Base-by-base conservation (phyloP, 2,888 invertebrate genomes). In the Pachliopta kotzebuea region DNA sequence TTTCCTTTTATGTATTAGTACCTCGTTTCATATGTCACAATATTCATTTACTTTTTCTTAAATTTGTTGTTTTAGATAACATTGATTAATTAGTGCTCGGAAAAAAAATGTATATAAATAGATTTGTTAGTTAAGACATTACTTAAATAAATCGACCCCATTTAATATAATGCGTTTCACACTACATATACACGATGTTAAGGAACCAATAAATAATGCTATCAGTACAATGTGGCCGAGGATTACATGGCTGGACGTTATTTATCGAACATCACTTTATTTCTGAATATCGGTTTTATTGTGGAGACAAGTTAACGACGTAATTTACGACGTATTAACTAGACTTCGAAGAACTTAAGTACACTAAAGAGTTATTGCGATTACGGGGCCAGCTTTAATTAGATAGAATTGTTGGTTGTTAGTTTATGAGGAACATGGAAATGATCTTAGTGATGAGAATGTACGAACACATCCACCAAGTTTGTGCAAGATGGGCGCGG, bases 221-320 rank as follows among this genome's bases (percentile, higher is more conserved):
- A 65, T 63, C 64, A 37, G 45, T 56, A 29, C 61, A 55, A 24
- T 56, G 62, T 54, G 50, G 23, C 50, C n/a, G 21, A 24, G 61
- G 57, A 67, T 67, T 67, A 67, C 60, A 60, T 60, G 60, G 55
- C 54, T n/a, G 23, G 49, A 57, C 29, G 60, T 69, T 58, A 67
- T 69, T 69, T 69, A 69, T 69, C 24, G 65, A 57, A 52, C 58
- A 59, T 65, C 49, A 60, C 29, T 45, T 55, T 60, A 66, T 59
- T 58, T 62, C 52, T 63, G 61, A 60, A 63, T 56, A 56, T 60
- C 18, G 31, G 31, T 21, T 53, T 63, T 42, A 56, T 66, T 68
- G 64, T 55, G 57, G 55, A 56, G 56, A 62, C 49, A 60, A 60
- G 57, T 52, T 66, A 65, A 67, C 57, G 54, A 66, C 50, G 21